Evolutionary conservation across 2,797 vertebrate species (phyloP).

Genomic region (Darevskia nairensis): DNA sequence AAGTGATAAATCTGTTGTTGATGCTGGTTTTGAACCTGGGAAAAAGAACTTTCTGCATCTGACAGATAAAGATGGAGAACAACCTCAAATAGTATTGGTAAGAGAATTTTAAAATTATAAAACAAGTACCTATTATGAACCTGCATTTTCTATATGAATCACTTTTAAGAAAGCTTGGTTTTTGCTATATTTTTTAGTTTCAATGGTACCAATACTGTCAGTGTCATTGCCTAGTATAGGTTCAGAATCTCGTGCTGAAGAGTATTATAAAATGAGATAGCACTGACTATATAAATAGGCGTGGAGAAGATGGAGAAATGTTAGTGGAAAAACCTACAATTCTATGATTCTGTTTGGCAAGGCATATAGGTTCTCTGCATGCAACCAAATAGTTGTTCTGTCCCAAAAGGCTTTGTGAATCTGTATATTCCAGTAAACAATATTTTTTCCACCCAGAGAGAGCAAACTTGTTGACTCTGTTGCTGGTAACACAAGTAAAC

Average conservation of each 20-base stretch:
- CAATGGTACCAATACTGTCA: conserved; percentile 25
- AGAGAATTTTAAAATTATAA: conserved; percentile 64
- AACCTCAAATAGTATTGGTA: conserved; percentile 90
- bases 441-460: not conserved
- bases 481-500: not conserved
- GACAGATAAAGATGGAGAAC: conserved; percentile 95
- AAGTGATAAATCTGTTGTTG: conserved; percentile 90
- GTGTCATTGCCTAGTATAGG: not conserved
- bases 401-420: no score
- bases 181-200: not conserved
- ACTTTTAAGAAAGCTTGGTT: not conserved
- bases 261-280: conserved; percentile 14
- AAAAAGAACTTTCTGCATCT: conserved; percentile 97
- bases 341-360: no score
- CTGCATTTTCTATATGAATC: not conserved
- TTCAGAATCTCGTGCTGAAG: conserved; percentile 7
- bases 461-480: no score
- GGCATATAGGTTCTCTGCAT: no score
- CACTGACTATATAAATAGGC: not conserved
- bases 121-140: not conserved
- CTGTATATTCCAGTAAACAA: no score
- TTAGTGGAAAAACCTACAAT: no score
- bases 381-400: no score
- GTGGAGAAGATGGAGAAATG: not conserved
- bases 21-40: conserved; percentile 93